A percentile compares a stretch with the other conserved stretches of the same genome.
Evolutionary conservation across 2,113 vertebrate genomes (phyloP).

Genomic region (Anoplopoma fimbria): DNA sequence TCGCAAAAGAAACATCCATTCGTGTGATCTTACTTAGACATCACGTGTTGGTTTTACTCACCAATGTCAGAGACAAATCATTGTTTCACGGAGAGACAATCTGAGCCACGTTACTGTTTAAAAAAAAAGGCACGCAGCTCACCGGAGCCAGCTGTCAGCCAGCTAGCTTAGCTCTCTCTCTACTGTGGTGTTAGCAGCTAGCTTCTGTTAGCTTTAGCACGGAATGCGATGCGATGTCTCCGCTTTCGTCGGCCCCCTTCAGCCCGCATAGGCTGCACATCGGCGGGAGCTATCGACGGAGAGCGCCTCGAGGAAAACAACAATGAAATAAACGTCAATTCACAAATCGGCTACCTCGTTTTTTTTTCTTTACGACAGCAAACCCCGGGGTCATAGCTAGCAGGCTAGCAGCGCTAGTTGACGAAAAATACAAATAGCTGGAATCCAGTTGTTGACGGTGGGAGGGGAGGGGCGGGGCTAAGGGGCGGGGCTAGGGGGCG

Average conservation of each 20-base stretch:
- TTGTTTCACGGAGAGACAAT: constrained; percentile 38
- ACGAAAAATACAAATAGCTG: constrained; percentile 69
- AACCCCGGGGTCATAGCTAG: constrained; percentile 53
- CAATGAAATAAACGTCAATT: not conserved
- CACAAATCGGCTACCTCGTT: not conserved
- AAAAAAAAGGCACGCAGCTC: constrained; percentile 27
- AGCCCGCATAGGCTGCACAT: constrained; percentile 43
- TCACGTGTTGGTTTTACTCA: constrained; percentile 41
- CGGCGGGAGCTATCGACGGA: constrained; percentile 24
- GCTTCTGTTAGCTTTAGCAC: constrained; percentile 64
- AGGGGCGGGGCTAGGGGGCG: constrained; percentile 69
- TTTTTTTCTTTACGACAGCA: too few species aligned
- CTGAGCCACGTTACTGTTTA: constrained; percentile 20
- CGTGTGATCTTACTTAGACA: not conserved
- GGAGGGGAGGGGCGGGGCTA: constrained; percentile 42
- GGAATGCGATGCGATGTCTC: constrained; percentile 39
- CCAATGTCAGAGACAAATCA: constrained; percentile 73
- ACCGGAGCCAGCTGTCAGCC: constrained; percentile 63
- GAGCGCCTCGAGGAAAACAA: not conserved
- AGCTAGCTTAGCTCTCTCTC: constrained; percentile 59
- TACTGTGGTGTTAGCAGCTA: constrained; percentile 59
- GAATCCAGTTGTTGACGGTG: constrained; percentile 77
- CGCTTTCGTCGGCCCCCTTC: constrained; percentile 51
- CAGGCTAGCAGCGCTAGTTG: constrained; percentile 59
- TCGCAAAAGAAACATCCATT: not conserved